Percentiles rank a stretch among this genome's conserved stretches.
Conservation (phyloP, 2,113 vertebrate genomes). For the Lamprologus ornatipinnis region DNA sequence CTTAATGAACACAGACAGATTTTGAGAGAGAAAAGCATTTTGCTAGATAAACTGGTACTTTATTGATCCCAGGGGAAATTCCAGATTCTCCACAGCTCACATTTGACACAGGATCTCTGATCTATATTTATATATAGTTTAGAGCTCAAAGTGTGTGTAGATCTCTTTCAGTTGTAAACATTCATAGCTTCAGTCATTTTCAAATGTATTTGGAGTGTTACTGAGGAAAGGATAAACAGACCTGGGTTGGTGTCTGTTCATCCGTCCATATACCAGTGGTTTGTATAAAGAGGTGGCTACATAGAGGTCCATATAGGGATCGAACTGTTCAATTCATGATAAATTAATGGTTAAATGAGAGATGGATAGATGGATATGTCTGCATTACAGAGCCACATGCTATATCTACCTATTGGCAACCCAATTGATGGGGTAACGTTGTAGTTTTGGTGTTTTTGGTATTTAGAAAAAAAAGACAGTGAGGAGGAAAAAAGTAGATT, state of each 20-base stretch:
- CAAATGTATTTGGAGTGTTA: neutral
- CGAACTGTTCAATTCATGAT: neutral
- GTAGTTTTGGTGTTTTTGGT: neutral
- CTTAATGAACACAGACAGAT: neutral
- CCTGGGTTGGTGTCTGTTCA: neutral
- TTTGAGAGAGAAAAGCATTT: neutral
- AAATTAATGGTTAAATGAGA: neutral
- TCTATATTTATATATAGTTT: neutral
- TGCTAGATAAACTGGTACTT: neutral
- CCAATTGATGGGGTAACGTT: neutral
- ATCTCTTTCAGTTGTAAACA: neutral
- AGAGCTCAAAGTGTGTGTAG: neutral
- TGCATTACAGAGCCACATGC: neutral
- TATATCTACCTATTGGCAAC: neutral
- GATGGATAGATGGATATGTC: neutral
- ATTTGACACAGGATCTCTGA: neutral
- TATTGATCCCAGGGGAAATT: neutral
- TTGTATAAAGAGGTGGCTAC: neutral
- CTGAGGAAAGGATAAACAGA: neutral
- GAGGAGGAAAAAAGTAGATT: neutral
- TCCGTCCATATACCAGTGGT: neutral
- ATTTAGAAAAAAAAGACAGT: neutral
- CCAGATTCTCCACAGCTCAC: neutral
- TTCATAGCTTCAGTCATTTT: neutral
- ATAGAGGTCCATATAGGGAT: neutral